Evolutionary conservation across 2,888 invertebrate genomes (phyloP).

Genomic region (Aspidiotus destructor): DNA sequence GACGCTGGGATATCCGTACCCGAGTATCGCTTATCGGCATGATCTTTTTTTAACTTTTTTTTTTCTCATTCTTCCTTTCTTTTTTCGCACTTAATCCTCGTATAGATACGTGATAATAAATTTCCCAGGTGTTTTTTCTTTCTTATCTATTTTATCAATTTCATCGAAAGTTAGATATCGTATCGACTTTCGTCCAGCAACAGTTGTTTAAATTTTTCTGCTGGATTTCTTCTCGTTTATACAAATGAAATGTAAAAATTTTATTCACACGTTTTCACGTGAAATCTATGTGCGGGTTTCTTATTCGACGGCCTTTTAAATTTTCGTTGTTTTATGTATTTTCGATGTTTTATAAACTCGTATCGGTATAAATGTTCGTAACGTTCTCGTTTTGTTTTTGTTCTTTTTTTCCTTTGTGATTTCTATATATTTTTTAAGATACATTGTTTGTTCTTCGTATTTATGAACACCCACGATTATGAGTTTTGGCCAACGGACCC

Average conservation of each 20-base stretch:
- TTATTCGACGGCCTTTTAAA: neutral
- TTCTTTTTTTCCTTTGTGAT: no score
- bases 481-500: neutral
- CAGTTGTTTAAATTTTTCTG: constrained; percentile 1
- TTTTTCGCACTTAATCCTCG: constrained; percentile 12
- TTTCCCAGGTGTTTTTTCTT: constrained; percentile 10
- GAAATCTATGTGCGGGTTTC: neutral
- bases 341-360: neutral
- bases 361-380: neutral
- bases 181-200: neutral
- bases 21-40: constrained; percentile 10
- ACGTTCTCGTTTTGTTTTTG: no score
- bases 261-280: neutral
- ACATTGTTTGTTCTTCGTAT: neutral
- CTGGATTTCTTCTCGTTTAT: neutral
- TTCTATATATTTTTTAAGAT: neutral
- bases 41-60: neutral
- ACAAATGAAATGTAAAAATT: neutral
- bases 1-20: constrained; percentile 12
- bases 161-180: neutral
- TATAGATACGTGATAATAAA: constrained; percentile 9
- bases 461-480: neutral
- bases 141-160: neutral
- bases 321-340: no score
- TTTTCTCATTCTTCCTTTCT: neutral